Evolutionary conservation across 1,140 invertebrate species (phyloP).

Genomic region (Drosophila lini): DNA sequence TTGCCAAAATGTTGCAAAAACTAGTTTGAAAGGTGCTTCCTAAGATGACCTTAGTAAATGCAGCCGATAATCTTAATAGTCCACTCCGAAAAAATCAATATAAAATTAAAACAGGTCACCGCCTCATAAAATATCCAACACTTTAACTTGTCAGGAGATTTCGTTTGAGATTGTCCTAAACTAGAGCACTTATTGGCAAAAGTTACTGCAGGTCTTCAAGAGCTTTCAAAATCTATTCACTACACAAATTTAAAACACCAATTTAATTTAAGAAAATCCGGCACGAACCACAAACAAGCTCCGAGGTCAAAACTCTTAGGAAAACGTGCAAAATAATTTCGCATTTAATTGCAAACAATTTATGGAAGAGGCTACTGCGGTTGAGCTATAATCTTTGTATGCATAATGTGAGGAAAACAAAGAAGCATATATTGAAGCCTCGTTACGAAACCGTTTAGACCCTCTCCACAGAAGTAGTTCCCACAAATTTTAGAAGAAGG

Average conservation of each 20-base stretch:
- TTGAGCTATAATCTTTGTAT: constrained; percentile 14
- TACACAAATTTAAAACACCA: constrained; percentile 2
- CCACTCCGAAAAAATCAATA: constrained; percentile 5
- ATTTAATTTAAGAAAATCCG: constrained; percentile 24
- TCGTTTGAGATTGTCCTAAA: neutral
- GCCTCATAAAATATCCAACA: neutral
- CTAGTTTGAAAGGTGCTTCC: neutral
- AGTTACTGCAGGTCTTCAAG: constrained; percentile 7
- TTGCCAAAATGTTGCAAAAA: constrained; percentile 18
- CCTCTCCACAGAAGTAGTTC: neutral
- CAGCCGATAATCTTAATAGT: neutral
- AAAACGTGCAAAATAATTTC: constrained; percentile 50
- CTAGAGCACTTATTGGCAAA: constrained; percentile 3
- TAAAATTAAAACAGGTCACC: neutral
- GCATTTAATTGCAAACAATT: constrained; percentile 42
- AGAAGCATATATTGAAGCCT: constrained; percentile 4
- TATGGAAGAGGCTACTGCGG: constrained; percentile 32
- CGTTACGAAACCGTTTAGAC: constrained; percentile 15
- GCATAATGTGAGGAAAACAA: constrained; percentile 21
- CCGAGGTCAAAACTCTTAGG: constrained; percentile 35
- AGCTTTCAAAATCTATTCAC: constrained; percentile 12
- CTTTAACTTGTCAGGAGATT: neutral
- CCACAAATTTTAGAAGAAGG: constrained; percentile 13
- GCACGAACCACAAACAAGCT: constrained; percentile 22
- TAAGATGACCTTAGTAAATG: constrained; percentile 6